Base-by-base conservation (phyloP, 2,113 vertebrate genomes). In the Brachirus orientalis region DNA sequence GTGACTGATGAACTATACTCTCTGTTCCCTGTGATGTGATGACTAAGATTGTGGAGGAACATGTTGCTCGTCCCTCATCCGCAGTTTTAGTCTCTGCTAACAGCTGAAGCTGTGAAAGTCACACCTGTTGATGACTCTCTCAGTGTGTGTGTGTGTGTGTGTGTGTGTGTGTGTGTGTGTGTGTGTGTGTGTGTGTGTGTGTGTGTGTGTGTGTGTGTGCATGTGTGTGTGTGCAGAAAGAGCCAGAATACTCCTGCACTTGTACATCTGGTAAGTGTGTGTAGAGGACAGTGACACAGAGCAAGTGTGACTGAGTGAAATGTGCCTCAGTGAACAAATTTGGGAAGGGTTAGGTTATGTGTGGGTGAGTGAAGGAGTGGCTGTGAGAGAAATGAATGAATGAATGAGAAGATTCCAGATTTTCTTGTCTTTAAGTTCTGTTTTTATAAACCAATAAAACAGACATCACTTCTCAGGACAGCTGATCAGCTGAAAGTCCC, bases 21-120 rank as follows among this genome's bases (percentile, higher is more conserved):
- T 67, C 65, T 80, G 78, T 80, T 87, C 80, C 64, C 63, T 75
- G 83, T 58, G 80, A 87, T 75, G 63, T 43, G 79, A 83, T 91
- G 89, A 89, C 88, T 89, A 72, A 87, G 75, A 83, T 69, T 72
- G 76, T 82, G 71, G 65, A 80, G 82, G 84, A 85, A 89, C 89
- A 88, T 38, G 86, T 61, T 72, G 83, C 68, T 84, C 38, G 52
- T 75, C 71, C 75, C 75, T 84, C 67, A 69, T 77, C 74, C 60
- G 18, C 84, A 79, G 67, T 59, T 67, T 71, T 70, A 59, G 22
- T 72, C 35, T 12, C 62, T 77, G 75, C 73, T 77, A 73, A 74
- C n/a, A 35, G 59, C 47, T n/a, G 0, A 66, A 80, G 52, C 81
- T 84, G 89, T 56, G 82, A 91, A 89, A 89, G 69, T 89, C 79